Evolutionary conservation across 30 jellyfish, hydroid and myxozoan species (phyloP), one percentile per base, ranked within the genome.

Genomic region (Aurelia aurita): DNA sequence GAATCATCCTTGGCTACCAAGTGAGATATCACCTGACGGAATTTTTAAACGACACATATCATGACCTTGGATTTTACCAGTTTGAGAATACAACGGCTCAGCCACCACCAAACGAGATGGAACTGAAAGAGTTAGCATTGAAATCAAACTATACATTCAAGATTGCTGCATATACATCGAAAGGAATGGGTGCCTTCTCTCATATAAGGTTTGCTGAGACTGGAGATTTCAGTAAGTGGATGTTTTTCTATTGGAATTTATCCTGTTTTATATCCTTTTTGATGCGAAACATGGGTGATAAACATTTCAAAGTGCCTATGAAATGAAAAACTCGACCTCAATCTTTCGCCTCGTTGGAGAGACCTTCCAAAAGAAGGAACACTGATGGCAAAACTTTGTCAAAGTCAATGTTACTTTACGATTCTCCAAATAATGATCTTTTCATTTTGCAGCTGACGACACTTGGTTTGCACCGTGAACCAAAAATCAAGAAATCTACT

Each of bases 211-310:
- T 57, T 29, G 65, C 60, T 60, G 47, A 39, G 58, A 81, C 91
- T 25, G 91, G 91, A 34, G 91, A 81, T 27, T 81, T 81, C 78
- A 81, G 91, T 81, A 54, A 68, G 91, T 74, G 39, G 23, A 53
- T 67, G 23, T 14, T 26, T 12, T 64, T 18, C 49, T 6, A 22
- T 28, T 1, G 51, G 22, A 13, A 18, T 25, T 64, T 5, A 11
- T 23, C 18, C 44, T 0, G 8, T n/a, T 20, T n/a, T 54, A 19
- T 0, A 54, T 16, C 66, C 5, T 2, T 0, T 54, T 54, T 54
- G 66, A 0, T 54, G 4, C 5, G 66, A 16, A 54, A 9, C 25
- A 0, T 16, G 25, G 2, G 10, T 4, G 25, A 16, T 9, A 21
- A 16, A 54, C 25, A 10, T 0, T 9, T 5, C 1, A 19, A 0